Evolutionary conservation across 2,888 invertebrate species (phyloP).

Genomic region (Drosophila kambysellisi): DNA sequence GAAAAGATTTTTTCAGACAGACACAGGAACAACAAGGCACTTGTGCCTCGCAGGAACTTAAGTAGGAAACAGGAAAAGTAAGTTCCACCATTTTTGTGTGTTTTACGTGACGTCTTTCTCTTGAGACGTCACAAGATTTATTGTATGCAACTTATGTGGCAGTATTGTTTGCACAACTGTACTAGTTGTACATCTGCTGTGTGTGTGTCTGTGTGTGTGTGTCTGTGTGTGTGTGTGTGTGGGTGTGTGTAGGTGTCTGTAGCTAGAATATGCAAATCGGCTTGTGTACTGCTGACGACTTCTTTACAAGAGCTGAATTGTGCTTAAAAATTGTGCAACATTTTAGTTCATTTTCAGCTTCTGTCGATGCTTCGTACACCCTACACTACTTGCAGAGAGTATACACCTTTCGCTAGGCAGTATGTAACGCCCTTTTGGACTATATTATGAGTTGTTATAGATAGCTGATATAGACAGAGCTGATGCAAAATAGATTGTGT

Average conservation of each 20-base stretch:
- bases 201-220: neutral
- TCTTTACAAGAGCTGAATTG: slow-evolving; percentile 72
- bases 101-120: slow-evolving; percentile 80
- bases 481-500: neutral
- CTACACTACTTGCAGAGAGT: neutral
- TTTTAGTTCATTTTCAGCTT: slow-evolving; percentile 68
- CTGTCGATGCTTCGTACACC: slow-evolving; percentile 54
- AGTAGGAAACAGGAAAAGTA: slow-evolving; percentile 79
- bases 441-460: rapidly evolving
- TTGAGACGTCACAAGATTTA: slow-evolving; percentile 79
- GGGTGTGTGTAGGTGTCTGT: slow-evolving; percentile 12
- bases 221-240: neutral
- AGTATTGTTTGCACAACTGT: slow-evolving; percentile 59
- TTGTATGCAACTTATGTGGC: slow-evolving; percentile 77
- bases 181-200: slow-evolving; percentile 15
- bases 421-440: neutral
- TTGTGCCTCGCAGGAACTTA: slow-evolving; percentile 68
- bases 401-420: neutral
- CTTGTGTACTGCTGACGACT: slow-evolving; percentile 71
- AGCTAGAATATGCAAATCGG: slow-evolving; percentile 74
- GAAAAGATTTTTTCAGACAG: slow-evolving; percentile 64
- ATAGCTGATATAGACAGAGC: neutral
- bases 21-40: slow-evolving; percentile 57
- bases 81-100: slow-evolving; percentile 66
- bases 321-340: slow-evolving; percentile 76